These are phyloP conservation scores for Cotesia vestalis DNA, from an alignment of 1,140 invertebrate genomes.

Conservation along the genomic window DNA sequence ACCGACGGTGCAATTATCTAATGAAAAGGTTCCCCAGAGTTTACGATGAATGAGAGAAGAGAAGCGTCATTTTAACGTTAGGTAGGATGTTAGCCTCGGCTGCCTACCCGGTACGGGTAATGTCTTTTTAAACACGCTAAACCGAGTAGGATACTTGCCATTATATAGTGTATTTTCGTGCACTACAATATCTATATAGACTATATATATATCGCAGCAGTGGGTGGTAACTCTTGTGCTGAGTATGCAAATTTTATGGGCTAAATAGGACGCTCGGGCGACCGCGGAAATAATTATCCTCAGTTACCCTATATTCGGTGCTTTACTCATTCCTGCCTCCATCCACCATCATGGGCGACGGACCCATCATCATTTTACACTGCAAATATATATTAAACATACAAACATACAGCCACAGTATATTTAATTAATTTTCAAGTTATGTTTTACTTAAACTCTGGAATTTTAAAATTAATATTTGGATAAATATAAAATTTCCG, in stretches of 20 bases:
- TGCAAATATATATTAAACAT: not conserved
- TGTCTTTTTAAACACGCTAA: conserved; percentile 33
- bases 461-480: no score
- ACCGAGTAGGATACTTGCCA: conserved; percentile 20
- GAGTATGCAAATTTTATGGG: conserved; percentile 31
- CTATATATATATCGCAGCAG: not conserved
- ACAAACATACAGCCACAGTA: not conserved
- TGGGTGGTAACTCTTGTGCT: conserved; percentile 14
- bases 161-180: not conserved
- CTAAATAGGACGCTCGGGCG: conserved; percentile 28
- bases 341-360: conserved; percentile 1
- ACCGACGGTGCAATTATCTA: conserved; percentile 19
- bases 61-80: conserved; percentile 21
- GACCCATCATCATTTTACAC: not conserved
- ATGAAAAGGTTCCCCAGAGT: conserved; percentile 25
- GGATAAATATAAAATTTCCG: no score
- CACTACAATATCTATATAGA: no score
- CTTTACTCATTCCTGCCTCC: conserved; percentile 21
- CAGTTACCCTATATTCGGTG: conserved; percentile 28
- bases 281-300: conserved; percentile 31
- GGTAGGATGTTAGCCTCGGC: conserved; percentile 10
- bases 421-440: no score
- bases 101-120: conserved; percentile 9
- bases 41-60: conserved; percentile 16
- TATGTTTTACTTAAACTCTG: no score